Percentiles rank a stretch among this genome's conserved stretches.
phyloP scores from a whole-genome alignment of 2,888 invertebrate species.

The Camptogramma bilineatum region DNA sequence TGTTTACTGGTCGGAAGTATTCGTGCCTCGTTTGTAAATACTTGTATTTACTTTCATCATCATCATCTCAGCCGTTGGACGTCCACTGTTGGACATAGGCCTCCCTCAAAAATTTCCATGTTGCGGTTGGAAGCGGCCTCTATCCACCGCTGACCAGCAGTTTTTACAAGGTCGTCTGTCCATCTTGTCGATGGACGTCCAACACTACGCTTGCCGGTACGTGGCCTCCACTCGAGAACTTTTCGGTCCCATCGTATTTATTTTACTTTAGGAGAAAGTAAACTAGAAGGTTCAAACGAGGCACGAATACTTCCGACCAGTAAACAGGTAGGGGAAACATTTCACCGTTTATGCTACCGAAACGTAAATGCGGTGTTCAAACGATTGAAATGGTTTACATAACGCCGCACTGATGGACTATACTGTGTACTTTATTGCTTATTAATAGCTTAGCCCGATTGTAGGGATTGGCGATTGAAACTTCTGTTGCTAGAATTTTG shows the following conservation, averaged over 20 bases:
- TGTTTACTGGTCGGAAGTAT: constrained; percentile 77
- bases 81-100: too few relatives aligned
- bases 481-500: constrained; percentile 8
- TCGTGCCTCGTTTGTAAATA: constrained; percentile 51
- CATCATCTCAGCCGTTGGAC: too few relatives aligned
- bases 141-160: too few relatives aligned
- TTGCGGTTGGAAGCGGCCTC: too few relatives aligned
- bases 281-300: constrained; percentile 47
- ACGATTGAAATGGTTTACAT: constrained; percentile 51
- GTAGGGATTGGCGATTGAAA: constrained; percentile 26
- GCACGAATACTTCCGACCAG: constrained; percentile 69
- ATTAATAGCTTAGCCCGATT: constrained; percentile 26
- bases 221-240: too few relatives aligned
- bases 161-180: too few relatives aligned
- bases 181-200: too few relatives aligned
- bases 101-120: too few relatives aligned
- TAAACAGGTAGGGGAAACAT: constrained; percentile 78
- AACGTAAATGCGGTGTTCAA: constrained; percentile 60
- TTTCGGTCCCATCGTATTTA: too few relatives aligned
- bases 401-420: constrained; percentile 31
- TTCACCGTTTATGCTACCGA: constrained; percentile 74
- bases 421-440: constrained; percentile 35
- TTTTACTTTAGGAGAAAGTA: neutral
- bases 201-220: too few relatives aligned
- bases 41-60: constrained; percentile 3